phyloP scores from a whole-genome alignment of 2,113 vertebrate genomes.

The Microcebus murinus region DNA sequence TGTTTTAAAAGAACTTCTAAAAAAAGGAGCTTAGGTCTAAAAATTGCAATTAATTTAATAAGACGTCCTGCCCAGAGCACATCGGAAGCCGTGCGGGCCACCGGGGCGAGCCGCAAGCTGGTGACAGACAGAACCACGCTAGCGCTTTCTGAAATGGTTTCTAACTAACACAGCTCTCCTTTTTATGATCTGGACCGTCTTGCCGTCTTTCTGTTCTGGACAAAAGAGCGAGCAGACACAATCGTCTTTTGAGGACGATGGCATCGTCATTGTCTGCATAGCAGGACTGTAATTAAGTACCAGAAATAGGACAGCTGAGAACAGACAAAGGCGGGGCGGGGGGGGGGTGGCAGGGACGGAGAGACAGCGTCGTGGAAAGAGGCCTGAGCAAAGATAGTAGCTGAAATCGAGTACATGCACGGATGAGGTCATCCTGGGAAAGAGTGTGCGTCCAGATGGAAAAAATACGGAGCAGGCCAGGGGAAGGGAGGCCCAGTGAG shows the following conservation, averaged over 20 bases:
- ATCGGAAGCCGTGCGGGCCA: neutral
- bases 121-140: neutral
- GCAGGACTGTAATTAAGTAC: conserved; percentile 74
- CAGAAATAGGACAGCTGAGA: conserved; percentile 77
- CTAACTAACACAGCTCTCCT: neutral
- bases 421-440: conserved; percentile 63
- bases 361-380: neutral
- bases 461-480: neutral
- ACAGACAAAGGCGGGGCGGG: conserved; percentile 54
- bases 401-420: neutral
- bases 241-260: conserved; percentile 74
- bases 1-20: conserved; percentile 9
- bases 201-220: conserved; percentile 53
- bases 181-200: neutral
- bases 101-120: neutral
- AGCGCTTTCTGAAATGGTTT: neutral
- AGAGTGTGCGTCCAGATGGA: neutral
- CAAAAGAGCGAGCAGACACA: conserved; percentile 77
- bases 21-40: conserved; percentile 28
- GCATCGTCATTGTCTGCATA: conserved; percentile 68
- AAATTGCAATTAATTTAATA: conserved; percentile 37
- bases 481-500: neutral
- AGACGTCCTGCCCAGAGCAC: neutral
- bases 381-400: conserved; percentile 39
- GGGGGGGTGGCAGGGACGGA: neutral